Evolutionary conservation across 2,797 vertebrate species (phyloP), one percentile per base, ranked within the genome.

Genomic region (Gymnocypris eckloni): DNA sequence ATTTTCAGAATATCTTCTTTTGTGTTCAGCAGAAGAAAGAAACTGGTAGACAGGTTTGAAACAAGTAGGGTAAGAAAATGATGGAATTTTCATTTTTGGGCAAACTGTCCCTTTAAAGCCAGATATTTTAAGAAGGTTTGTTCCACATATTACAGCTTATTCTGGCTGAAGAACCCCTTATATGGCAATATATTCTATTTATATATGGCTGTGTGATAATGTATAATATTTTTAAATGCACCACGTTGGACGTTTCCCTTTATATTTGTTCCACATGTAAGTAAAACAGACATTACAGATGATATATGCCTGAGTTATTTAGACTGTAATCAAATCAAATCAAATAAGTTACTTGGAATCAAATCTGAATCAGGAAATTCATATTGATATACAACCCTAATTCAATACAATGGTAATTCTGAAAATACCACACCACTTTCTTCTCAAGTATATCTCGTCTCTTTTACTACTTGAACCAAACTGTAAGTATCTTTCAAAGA

Each of bases 401-500:
- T 33, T 33, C 28, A 33, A 2, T 33, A 2, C 28, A 33, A 33
- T 33, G 2, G 20, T n/a, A 71, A 20, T 16, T 73, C 15, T 73
- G 6, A 73, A 28, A 18, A 48, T 15, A 16, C 25, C 45, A 33
- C 48, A 75, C 15, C 25, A 50, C 25, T 50, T 33, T 52, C 45
- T 69, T 33, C 41, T 81, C 22, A 41, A 80, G 61, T 4, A 52
- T 16, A 37, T 18, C 1, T 12, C 20, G n/a, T 69, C 43, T 81
- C 69, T 56, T 18, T 82, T 33, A 43, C 11, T 48, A 37, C n/a
- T 48, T 78, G 3, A 59, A 41, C 48, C 52, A 70, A 71, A 81
- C 11, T n/a, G n/a, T 79, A 56, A 82, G 43, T 33, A 61, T 45
- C 7, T 82, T 48, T 73, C 4, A 43, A 82, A 72, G 6, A 72